Base-by-base conservation (phyloP, 2,888 invertebrate genomes). In the Pyrrhosoma nymphula region DNA sequence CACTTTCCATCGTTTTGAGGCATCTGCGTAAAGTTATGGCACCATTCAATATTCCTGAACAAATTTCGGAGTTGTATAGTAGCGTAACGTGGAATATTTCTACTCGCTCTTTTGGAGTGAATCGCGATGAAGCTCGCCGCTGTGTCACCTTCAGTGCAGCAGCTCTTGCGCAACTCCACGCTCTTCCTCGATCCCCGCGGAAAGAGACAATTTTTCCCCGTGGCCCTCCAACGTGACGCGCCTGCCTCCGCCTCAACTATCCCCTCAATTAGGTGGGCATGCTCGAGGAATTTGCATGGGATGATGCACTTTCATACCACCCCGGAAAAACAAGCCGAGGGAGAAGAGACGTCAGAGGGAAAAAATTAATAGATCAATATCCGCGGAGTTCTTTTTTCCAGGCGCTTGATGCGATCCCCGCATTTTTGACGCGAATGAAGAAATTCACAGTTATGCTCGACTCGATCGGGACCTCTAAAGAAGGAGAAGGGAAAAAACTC, bases 391-490 rank as follows among this genome's bases (percentile, higher is more conserved):
- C 35, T 14, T 82, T 82, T 82, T 82, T 35, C 23, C 35, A 23
- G 4, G 47, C 69, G 26, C 69, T 69, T 12, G n/a, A n/a, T 23
- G 60, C 12, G 69, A 23, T 4, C 26, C 18, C 2, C 16, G 12
- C 60, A n/a, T 69, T 26, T 26, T 26, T n/a, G 69, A n/a, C n/a
- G 82, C 82, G 82, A 82, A 82, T 14, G 82, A 82, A 35, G 82
- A 82, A 82, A 82, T 82, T 82, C 35, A 35, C 82, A 35, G 82
- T 69, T 69, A 69, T 69, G 69, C n/a, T 69, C 82, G 35, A 82
- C 30, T 6, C 10, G 26, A 82, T 82, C 69, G 82, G 82, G 35
- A 35, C 35, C 16, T 35, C 18, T 16, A 60, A 47, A 47, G 47
- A 47, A 47, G 2, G 47, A 20, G 60, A 60, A 12, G 2, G 60